phyloP scores from a whole-genome alignment of 1,140 invertebrate species.

The Zaprionus capensis region DNA sequence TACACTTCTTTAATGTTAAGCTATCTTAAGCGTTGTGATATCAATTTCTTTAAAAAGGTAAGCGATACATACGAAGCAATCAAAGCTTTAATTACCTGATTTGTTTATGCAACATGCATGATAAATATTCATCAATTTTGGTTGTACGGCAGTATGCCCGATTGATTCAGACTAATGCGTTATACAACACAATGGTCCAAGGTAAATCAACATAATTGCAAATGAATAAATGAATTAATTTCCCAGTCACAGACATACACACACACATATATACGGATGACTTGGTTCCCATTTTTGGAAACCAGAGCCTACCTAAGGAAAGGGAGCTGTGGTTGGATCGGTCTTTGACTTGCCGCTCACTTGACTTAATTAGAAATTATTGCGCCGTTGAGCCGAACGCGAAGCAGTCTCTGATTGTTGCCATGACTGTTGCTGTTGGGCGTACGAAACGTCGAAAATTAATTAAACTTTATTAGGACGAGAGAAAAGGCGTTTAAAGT shows the following conservation, averaged over 20 bases:
- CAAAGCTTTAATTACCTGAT: background rate
- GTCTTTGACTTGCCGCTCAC: conserved; percentile 38
- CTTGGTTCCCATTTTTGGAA: background rate
- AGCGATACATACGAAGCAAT: background rate
- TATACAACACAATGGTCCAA: background rate
- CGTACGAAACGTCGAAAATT: conserved; percentile 14
- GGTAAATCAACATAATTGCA: conserved; percentile 26
- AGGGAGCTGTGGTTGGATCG: background rate
- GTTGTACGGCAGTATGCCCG: background rate
- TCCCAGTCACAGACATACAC: background rate
- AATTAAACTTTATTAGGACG: conserved; percentile 45
- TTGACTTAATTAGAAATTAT: conserved; percentile 50
- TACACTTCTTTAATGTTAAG: too few relatives aligned
- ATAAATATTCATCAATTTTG: background rate
- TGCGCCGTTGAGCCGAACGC: conserved; percentile 9
- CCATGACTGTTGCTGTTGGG: conserved; percentile 6
- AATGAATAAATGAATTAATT: conserved; percentile 24
- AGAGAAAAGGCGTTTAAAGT: conserved; percentile 6
- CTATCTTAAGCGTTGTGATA: background rate
- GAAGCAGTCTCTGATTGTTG: conserved; percentile 15
- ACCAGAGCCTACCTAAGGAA: background rate
- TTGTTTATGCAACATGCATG: background rate
- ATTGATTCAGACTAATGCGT: background rate
- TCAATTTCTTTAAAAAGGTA: background rate
- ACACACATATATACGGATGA: background rate